Conservation (phyloP, 2,113 vertebrate genomes). For the Xenopus laevis region DNA sequence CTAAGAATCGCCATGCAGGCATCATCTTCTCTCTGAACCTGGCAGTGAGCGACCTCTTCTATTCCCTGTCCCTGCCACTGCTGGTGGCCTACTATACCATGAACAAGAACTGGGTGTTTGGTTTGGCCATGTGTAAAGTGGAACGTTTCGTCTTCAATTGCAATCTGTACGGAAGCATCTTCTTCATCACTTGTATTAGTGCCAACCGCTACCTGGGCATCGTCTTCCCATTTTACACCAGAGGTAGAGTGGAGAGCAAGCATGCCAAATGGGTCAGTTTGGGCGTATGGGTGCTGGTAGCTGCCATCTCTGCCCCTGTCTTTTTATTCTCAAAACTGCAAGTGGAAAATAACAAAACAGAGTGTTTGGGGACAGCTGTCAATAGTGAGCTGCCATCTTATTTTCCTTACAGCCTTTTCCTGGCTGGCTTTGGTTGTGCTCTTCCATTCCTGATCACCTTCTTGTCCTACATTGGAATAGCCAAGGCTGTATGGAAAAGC, state of each 20-base stretch:
- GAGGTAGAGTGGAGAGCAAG: slow-evolving; percentile 51
- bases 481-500: slow-evolving; percentile 60
- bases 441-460: slow-evolving; percentile 72
- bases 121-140: slow-evolving; percentile 56
- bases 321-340: slow-evolving; percentile 57
- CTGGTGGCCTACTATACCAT: slow-evolving; percentile 63
- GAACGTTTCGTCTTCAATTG: slow-evolving; percentile 75
- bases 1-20: slow-evolving; percentile 66
- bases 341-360: rapidly evolving
- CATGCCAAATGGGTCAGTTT: slow-evolving; percentile 61
- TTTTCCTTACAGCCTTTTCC: slow-evolving; percentile 57
- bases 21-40: slow-evolving; percentile 73
- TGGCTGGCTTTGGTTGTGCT: slow-evolving; percentile 61
- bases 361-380: slow-evolving; percentile 52
- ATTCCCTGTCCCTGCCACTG: slow-evolving; percentile 68
- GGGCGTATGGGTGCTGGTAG: slow-evolving; percentile 59
- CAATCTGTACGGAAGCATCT: slow-evolving; percentile 72
- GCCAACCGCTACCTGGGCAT: slow-evolving; percentile 73
- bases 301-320: slow-evolving; percentile 59
- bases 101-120: slow-evolving; percentile 64
- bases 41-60: slow-evolving; percentile 71
- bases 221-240: slow-evolving; percentile 66
- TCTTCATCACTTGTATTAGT: slow-evolving; percentile 78
- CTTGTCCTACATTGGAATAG: slow-evolving; percentile 61
- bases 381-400: neutral